A percentile compares a stretch with the other conserved stretches of the same genome.
Conservation (phyloP, 2,797 vertebrate genomes). For the Loriculus beryllinus region DNA sequence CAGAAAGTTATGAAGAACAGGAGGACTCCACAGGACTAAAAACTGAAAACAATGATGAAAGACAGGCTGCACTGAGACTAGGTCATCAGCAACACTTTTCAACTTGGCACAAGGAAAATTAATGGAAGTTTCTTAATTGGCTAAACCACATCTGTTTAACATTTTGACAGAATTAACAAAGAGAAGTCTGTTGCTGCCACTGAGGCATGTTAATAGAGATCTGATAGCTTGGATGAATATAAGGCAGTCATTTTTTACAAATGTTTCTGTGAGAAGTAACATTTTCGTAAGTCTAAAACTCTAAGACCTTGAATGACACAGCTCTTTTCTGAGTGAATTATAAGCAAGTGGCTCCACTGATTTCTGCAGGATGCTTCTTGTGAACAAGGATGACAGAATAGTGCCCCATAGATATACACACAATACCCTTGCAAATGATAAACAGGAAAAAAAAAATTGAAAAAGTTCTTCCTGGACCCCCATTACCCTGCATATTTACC, state of each 20-base stretch:
- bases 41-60: not conserved
- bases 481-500: not conserved
- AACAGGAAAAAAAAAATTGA: not conserved
- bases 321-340: not conserved
- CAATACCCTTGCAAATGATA: not conserved
- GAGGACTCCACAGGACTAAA: not conserved
- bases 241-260: not conserved
- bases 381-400: not conserved
- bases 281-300: not conserved
- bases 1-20: not conserved
- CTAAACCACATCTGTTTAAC: conserved; percentile 19
- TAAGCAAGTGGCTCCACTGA: not conserved
- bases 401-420: not conserved
- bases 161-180: conserved; percentile 20
- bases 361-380: not conserved
- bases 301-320: not conserved
- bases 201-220: not conserved
- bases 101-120: conserved; percentile 4
- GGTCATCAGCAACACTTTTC: not conserved
- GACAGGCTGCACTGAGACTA: not conserved
- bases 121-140: conserved; percentile 23
- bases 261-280: not conserved
- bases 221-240: not conserved
- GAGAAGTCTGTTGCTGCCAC: not conserved
- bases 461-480: not conserved